Conservation (phyloP, 2,113 vertebrate genomes). For the Origma solitaria region DNA sequence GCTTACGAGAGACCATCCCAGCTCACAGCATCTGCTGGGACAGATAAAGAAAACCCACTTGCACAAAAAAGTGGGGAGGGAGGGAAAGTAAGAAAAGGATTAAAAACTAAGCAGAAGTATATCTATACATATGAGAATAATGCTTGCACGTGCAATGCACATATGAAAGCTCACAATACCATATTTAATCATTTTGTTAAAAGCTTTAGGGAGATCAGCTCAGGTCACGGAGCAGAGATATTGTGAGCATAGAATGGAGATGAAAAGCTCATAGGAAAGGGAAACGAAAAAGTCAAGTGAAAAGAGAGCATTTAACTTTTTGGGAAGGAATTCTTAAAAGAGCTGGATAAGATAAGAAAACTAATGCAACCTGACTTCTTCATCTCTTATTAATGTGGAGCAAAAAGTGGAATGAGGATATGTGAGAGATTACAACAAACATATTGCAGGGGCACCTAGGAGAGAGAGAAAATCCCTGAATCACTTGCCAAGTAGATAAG, state of each 20-base stretch:
- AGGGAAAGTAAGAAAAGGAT: background rate
- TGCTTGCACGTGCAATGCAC: background rate
- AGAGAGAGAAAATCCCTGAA: slow-evolving; percentile 37
- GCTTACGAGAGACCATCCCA: background rate
- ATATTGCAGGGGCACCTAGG: background rate
- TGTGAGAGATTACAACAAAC: slow-evolving; percentile 24
- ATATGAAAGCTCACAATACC: background rate
- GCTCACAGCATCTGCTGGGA: background rate
- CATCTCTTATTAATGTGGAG: slow-evolving; percentile 36
- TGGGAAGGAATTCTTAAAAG: background rate
- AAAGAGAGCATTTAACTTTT: background rate
- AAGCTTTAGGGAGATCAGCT: background rate
- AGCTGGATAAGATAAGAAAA: background rate
- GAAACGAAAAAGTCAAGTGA: background rate
- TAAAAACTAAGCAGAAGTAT: background rate
- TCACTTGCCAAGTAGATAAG: slow-evolving; percentile 32
- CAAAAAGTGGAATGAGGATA: slow-evolving; percentile 29
- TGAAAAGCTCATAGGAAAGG: background rate
- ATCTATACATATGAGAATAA: background rate
- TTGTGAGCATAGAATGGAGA: background rate
- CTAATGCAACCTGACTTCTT: slow-evolving; percentile 8
- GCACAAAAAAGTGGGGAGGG: background rate
- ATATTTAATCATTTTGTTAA: background rate
- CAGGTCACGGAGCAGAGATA: background rate
- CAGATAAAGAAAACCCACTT: background rate